Base-by-base conservation (phyloP, 2,888 invertebrate species). In the Acleris cristana region DNA sequence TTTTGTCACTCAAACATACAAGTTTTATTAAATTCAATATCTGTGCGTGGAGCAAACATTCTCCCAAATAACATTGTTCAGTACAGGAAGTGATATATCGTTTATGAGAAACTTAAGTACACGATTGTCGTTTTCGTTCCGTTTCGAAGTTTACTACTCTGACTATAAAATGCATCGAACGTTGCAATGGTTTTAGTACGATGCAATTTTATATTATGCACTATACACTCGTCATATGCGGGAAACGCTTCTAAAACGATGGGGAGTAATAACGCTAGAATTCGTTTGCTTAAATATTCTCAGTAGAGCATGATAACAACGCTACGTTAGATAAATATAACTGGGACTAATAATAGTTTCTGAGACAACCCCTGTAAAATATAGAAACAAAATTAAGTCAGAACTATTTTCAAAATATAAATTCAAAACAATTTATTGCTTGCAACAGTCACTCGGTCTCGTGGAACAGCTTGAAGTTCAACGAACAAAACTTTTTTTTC, bases 101-200 rank as follows among this genome's bases (percentile, higher is more conserved):
- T 90, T 90, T 90, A 91, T 86, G 89, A 83, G 84, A 74, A 79
- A 80, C 83, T 86, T 87, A 89, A 89, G 85, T 85, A 83, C 85
- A 80, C 69, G 75, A 86, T 88, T 87, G 89, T 88, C 84, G 85
- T 85, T 86, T 83, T 81, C 83, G 84, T 82, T 71, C 76, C 75
- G 73, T 76, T 70, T 69, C 74, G 59, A 79, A 76, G 83, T 90
- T 91, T 90, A 90, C 88, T 81, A 85, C 85, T 70, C 54, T 62
- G 77, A 77, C 86, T 79, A 88, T 90, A 91, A 91, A 90, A 89
- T 89, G 89, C 89, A 90, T 89, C 86, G 88, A 88, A 88, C 81
- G 81, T 70, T 80, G 85, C 85, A 83, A 81, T 78, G 78, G 79
- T 80, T 81, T 81, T 76, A 78, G 76, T 76, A 40, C 67, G 34